These are phyloP conservation scores for Dicaeum eximium DNA, from an alignment of 2,113 vertebrate genomes.

Conservation along the genomic window DNA sequence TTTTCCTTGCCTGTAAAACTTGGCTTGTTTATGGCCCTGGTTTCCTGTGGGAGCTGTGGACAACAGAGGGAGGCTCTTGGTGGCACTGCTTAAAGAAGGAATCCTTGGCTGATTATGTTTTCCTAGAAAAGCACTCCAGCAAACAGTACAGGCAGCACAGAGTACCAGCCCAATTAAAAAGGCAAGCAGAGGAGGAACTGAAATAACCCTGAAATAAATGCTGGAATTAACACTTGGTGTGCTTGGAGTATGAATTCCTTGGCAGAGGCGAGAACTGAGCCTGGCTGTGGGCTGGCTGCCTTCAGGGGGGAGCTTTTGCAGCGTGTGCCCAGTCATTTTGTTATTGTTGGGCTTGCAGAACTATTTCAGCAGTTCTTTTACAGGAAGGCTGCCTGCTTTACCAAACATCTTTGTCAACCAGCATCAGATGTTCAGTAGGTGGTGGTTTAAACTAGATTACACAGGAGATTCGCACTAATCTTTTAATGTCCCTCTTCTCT, in stretches of 20 bases:
- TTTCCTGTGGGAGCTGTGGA: not conserved
- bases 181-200: not conserved
- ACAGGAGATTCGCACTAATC: slow-evolving; percentile 55
- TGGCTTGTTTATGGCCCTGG: not conserved
- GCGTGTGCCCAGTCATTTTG: not conserved
- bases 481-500: slow-evolving; percentile 51
- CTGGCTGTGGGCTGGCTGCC: not conserved
- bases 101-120: not conserved
- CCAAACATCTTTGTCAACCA: slow-evolving; percentile 23
- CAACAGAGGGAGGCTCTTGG: not conserved
- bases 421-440: slow-evolving; percentile 37
- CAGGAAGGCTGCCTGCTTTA: not conserved
- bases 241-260: not conserved
- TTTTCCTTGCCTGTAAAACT: not conserved
- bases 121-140: not conserved
- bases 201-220: not conserved
- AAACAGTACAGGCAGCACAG: not conserved
- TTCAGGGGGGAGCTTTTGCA: not conserved
- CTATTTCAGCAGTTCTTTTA: not conserved
- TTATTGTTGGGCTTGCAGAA: not conserved
- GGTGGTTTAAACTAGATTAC: slow-evolving; percentile 62
- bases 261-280: not conserved
- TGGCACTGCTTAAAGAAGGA: not conserved
- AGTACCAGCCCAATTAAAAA: not conserved
- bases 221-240: not conserved